Base-by-base conservation (phyloP, 1,140 invertebrate species). In the Trichonephila inaurata region DNA sequence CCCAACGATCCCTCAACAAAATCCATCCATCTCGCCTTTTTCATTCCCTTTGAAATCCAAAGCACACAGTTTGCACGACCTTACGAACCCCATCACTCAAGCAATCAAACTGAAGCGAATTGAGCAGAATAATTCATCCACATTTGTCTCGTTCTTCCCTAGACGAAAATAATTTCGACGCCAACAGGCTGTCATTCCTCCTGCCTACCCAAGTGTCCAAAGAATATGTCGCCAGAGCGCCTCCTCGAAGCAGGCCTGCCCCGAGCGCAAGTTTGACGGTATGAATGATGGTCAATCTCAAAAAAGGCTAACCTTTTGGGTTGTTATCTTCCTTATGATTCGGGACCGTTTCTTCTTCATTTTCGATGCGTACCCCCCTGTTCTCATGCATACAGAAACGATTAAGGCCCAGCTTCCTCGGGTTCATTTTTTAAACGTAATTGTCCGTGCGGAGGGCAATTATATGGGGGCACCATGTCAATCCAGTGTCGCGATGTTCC, bases 271-370 rank as follows among this genome's bases (percentile, higher is more conserved):
- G 19, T 58, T 33, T 87, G 87, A 89, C 87, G 77, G n/a, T 82
- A 91, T 91, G 89, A 91, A 21, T 91, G 89, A 91, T 91, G 72
- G 77, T 91, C 72, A 81, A 82, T 82, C 60, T 81, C 72, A 91
- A 91, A 82, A 40, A 91, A 91, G 89, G 77, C 89, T 91, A 91
- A 91, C 89, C 89, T 91, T 91, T 91, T 82, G 89, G 77, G 89
- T 91, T 91, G 89, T 91, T 91, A 91, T 91, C 89, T 91, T 82
- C 66, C 24, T 91, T 64, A 28, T 64, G 89, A 81, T 91, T 91
- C 16, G 14, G 61, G 69, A 44, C 51, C n/a, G 69, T 33, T 91
- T 89, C 61, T 44, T 89, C 51, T 69, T 44, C 66, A 89, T 77
- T 77, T 28, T 40, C 3, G 28, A 77, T 89, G 88, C 88, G 10